phyloP scores from a whole-genome alignment of 2,797 vertebrate genomes.

The Hybognathus amarus region DNA sequence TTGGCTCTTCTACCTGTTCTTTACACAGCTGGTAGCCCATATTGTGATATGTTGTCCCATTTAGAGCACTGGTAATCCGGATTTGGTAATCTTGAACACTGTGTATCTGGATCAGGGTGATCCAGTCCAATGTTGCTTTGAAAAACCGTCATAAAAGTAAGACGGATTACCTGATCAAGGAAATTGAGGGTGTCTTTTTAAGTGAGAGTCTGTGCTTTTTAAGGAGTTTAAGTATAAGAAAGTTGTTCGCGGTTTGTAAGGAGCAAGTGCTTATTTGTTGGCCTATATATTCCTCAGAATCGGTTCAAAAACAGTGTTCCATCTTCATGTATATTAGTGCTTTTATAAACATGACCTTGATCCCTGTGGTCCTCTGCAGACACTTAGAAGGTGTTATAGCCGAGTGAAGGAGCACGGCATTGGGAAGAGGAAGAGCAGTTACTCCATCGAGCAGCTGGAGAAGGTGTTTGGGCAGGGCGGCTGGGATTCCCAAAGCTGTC shows the following conservation, averaged over 20 bases:
- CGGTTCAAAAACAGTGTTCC: not conserved
- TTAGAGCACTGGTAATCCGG: too few relatives aligned
- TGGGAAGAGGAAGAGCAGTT: conserved; percentile 98
- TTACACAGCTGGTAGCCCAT: too few relatives aligned
- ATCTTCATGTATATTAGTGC: not conserved
- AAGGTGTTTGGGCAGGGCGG: conserved; percentile 98
- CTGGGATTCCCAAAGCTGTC: conserved; percentile 97
- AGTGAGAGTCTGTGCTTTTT: not conserved
- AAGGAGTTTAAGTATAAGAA: not conserved
- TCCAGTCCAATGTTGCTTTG: too few relatives aligned
- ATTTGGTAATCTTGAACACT: too few relatives aligned
- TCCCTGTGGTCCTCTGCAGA: conserved; percentile 72
- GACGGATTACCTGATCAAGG: too few relatives aligned
- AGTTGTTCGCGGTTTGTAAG: not conserved
- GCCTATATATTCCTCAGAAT: not conserved
- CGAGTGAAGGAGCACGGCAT: conserved; percentile 98
- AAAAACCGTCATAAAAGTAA: too few relatives aligned
- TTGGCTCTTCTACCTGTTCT: too few relatives aligned
- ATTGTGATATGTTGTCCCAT: too few relatives aligned
- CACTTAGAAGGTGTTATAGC: conserved; percentile 96
- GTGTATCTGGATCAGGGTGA: too few relatives aligned
- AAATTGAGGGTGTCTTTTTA: not conserved
- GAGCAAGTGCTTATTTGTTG: not conserved
- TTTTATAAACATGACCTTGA: not conserved
- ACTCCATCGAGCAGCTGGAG: conserved; percentile 98